Base-by-base conservation (phyloP, 2,888 invertebrate species). In the Yponomeuta malinellus region DNA sequence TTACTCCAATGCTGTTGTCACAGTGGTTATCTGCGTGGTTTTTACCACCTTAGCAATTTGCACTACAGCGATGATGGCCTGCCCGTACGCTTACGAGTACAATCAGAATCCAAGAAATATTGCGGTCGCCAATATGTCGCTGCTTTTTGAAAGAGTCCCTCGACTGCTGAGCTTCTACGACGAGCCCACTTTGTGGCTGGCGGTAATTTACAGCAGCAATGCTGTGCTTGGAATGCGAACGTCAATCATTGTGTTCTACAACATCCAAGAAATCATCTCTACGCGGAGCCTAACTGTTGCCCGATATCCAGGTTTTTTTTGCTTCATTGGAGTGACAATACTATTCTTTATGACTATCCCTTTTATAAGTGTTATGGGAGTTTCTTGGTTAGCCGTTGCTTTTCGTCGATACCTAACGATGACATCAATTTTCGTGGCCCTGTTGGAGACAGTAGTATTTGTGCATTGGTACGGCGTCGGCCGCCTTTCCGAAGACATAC, bases 401-500 rank as follows among this genome's bases (percentile, higher is more conserved):
- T 67, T 67, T 43, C 67, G 43, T 12, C 67, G 37, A 2, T 67
- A 67, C 67, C 3, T 67, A 1, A 37, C 12, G 6, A 15, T 67
- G 67, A 67, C 15, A n/a, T 43, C 67, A 15, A 9, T 12, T 15
- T 67, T 67, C n/a, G 33, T 67, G 67, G 33, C n/a, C 15, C n/a
- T 67, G 12, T n/a, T 67, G 37, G 43, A 67, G 37, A 10, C 4
- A 4, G 1, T 37, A 6, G 67, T 67, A n/a, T 92, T 92, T 70
- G 76, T 92, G 1, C 52, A 87, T 33, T 85, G 84, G 78, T 92
- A 92, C 69, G 91, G 92, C 0, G 63, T 88, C 12, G 80, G 82
- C 2, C 85, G 75, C 71, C 90, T 92, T 76, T 81, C 83, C 0
- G 92, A 92, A 78, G 91, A 92, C 70, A 81, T 92, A 10, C 91